Conservation (phyloP, 2,113 vertebrate genomes). For the Megalops atlanticus region DNA sequence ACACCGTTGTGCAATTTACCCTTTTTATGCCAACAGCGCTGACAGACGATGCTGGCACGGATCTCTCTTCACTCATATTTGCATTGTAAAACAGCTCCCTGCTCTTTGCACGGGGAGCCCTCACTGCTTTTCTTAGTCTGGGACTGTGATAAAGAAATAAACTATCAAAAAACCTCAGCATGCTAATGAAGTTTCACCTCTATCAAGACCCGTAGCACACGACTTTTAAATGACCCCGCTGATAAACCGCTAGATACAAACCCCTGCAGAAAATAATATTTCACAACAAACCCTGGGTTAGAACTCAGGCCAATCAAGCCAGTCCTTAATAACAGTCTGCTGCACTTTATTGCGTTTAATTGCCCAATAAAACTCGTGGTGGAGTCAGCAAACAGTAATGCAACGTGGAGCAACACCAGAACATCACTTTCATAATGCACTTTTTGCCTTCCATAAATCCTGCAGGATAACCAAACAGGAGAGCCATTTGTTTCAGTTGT, state of each 20-base stretch:
- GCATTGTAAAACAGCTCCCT: background rate
- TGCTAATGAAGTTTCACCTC: background rate
- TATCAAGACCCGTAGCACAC: background rate
- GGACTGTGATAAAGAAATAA: background rate
- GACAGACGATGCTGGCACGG: background rate
- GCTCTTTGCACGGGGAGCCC: no score
- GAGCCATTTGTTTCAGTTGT: constrained; percentile 52
- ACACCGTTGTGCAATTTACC: background rate
- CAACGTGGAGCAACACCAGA: constrained; percentile 59
- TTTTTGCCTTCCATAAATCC: constrained; percentile 58
- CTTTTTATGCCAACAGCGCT: background rate
- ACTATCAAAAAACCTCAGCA: no score
- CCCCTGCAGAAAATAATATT: constrained; percentile 20
- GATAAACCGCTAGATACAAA: background rate
- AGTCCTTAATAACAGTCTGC: constrained; percentile 47
- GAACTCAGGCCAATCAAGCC: constrained; percentile 27
- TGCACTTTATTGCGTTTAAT: constrained; percentile 62
- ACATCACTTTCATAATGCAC: constrained; percentile 54
- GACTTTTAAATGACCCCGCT: constrained; percentile 11
- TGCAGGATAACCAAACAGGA: constrained; percentile 51
- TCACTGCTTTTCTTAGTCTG: background rate
- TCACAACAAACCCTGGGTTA: constrained; percentile 32
- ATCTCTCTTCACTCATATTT: background rate
- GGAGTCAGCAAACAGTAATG: constrained; percentile 60
- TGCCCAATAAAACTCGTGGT: constrained; percentile 60